Evolutionary conservation across 2,888 invertebrate species (phyloP).

Genomic region (Halictus ligatus): DNA sequence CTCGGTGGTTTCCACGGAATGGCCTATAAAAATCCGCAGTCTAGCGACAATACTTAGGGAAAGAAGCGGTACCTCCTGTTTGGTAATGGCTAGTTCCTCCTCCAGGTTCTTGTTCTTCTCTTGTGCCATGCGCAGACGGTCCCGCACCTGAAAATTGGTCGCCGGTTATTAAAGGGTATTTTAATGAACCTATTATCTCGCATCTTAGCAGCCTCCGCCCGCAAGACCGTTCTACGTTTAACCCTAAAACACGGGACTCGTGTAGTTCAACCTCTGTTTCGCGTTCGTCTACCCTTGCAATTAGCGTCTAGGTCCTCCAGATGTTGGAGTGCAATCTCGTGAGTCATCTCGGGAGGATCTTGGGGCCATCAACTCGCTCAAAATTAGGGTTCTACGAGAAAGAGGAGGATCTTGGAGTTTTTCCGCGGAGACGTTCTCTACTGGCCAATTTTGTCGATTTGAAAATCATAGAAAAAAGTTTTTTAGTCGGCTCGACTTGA

Average conservation of each 20-base stretch:
- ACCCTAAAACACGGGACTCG: background rate
- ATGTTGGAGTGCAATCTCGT: background rate
- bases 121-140: constrained; percentile 97
- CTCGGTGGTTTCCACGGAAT: background rate
- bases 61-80: constrained; percentile 92
- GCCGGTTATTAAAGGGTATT: background rate
- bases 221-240: background rate
- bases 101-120: constrained; percentile 98
- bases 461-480: background rate
- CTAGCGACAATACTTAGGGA: background rate
- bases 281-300: constrained; percentile 11
- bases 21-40: background rate
- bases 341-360: constrained; percentile 4
- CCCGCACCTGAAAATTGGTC: constrained; percentile 91
- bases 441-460: background rate
- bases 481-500: too few relatives aligned
- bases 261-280: background rate
- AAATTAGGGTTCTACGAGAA: background rate
- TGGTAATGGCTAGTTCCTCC: constrained; percentile 97
- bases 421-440: background rate
- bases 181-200: background rate
- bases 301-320: background rate
- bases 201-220: background rate
- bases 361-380: constrained; percentile 5
- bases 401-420: background rate